phyloP scores from a whole-genome alignment of 2,797 vertebrate genomes.

The Hyperoplus lanceolatus region DNA sequence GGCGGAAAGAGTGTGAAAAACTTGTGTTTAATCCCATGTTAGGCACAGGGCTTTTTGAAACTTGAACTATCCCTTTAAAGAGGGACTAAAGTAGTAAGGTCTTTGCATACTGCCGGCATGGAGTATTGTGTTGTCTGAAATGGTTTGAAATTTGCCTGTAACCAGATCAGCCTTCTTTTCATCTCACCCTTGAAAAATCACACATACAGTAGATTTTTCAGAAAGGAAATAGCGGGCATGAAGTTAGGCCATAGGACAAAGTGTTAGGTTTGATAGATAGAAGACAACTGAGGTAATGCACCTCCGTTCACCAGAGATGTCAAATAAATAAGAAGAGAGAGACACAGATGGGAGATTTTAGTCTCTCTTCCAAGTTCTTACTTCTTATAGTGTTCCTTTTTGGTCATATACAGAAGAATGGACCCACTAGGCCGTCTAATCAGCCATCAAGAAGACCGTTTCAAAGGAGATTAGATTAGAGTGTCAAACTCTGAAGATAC shows the following conservation, averaged over 20 bases:
- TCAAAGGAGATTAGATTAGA: background rate
- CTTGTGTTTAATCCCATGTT: background rate
- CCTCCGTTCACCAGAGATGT: background rate
- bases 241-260: background rate
- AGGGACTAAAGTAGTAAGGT: background rate
- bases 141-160: conserved; percentile 7
- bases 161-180: conserved; percentile 22
- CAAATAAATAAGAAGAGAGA: background rate
- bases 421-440: conserved; percentile 2
- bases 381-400: background rate
- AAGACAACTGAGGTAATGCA: conserved; percentile 3
- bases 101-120: background rate
- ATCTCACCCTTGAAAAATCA: conserved; percentile 9
- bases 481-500: background rate
- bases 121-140: conserved; percentile 3
- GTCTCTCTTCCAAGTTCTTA: background rate
- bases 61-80: conserved; percentile 4
- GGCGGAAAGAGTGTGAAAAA: background rate
- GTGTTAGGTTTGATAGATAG: background rate
- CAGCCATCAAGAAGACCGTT: background rate
- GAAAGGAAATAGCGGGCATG: conserved; percentile 11
- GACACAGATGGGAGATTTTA: background rate
- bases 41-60: background rate
- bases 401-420: background rate
- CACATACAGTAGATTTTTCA: background rate